Evolutionary conservation across 2,888 invertebrate genomes (phyloP).

Genomic region (Drosophila mimica): DNA sequence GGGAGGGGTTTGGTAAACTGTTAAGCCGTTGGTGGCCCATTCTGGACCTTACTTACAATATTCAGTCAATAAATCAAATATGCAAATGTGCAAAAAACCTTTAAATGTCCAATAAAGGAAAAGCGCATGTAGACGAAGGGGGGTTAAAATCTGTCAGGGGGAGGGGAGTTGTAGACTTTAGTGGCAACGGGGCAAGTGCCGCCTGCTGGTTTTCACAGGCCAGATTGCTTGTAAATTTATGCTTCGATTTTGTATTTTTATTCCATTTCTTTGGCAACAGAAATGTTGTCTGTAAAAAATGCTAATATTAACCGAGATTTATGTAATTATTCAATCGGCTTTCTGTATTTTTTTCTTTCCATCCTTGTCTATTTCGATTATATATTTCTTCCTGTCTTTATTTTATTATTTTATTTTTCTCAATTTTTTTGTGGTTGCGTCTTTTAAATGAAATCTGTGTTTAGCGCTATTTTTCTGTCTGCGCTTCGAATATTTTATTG

Average conservation of each 20-base stretch:
- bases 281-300: conserved; percentile 63
- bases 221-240: conserved; percentile 78
- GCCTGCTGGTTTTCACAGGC: conserved; percentile 32
- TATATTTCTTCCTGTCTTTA: conserved; percentile 13
- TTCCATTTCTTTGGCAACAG: conserved; percentile 28
- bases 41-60: conserved; percentile 70
- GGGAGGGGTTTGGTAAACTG: conserved; percentile 7
- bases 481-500: conserved; percentile 45
- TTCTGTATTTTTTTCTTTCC: conserved; percentile 40
- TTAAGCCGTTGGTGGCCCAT: conserved; percentile 47
- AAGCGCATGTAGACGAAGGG: background rate
- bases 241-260: conserved; percentile 69
- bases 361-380: conserved; percentile 15
- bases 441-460: conserved; percentile 63
- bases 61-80: conserved; percentile 78
- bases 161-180: background rate
- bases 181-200: background rate
- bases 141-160: background rate
- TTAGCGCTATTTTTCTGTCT: conserved; percentile 42
- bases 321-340: conserved; percentile 80
- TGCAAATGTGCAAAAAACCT: conserved; percentile 74
- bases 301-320: conserved; percentile 74
- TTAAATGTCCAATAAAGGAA: conserved; percentile 80
- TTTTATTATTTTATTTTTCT: background rate
- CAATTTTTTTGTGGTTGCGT: conserved; percentile 30